A percentile compares a stretch with the other conserved stretches of the same genome.
Evolutionary conservation across 2,888 invertebrate genomes (phyloP).

Genomic region (Rosalia funebris): DNA sequence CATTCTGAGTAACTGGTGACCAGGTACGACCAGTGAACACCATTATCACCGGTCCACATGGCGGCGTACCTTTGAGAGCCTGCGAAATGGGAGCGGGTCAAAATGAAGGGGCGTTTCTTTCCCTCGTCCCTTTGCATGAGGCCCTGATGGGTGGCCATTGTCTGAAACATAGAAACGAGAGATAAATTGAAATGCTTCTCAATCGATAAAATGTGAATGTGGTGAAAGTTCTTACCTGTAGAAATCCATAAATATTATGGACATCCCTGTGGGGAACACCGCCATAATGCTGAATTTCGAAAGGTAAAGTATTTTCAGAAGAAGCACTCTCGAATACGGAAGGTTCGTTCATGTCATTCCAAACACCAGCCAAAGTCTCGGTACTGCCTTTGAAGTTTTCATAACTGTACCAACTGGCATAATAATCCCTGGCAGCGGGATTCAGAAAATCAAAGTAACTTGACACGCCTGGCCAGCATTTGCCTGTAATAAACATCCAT

Average conservation of each 20-base stretch:
- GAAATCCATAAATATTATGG: constrained; percentile 92
- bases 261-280: constrained; percentile 88
- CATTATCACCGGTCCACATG: constrained; percentile 98
- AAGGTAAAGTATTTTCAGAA: constrained; percentile 88
- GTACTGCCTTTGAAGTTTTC: constrained; percentile 76
- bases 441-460: constrained; percentile 94
- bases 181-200: background rate
- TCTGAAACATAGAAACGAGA: constrained; percentile 54
- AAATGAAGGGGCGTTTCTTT: constrained; percentile 81
- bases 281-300: constrained; percentile 85
- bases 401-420: constrained; percentile 68
- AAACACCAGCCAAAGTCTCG: constrained; percentile 81
- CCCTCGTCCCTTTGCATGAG: constrained; percentile 69
- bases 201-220: no score
- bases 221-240: constrained; percentile 57
- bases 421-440: constrained; percentile 84
- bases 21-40: constrained; percentile 91
- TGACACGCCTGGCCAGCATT: constrained; percentile 95
- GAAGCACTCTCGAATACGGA: constrained; percentile 83
- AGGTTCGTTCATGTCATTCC: constrained; percentile 99
- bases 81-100: constrained; percentile 89
- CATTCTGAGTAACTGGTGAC: constrained; percentile 90
- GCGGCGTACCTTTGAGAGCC: constrained; percentile 91
- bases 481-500: constrained; percentile 62
- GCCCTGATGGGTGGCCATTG: constrained; percentile 73